Evolutionary conservation across 1,140 invertebrate species (phyloP).

Genomic region (Caenorhabditis tropicalis): DNA sequence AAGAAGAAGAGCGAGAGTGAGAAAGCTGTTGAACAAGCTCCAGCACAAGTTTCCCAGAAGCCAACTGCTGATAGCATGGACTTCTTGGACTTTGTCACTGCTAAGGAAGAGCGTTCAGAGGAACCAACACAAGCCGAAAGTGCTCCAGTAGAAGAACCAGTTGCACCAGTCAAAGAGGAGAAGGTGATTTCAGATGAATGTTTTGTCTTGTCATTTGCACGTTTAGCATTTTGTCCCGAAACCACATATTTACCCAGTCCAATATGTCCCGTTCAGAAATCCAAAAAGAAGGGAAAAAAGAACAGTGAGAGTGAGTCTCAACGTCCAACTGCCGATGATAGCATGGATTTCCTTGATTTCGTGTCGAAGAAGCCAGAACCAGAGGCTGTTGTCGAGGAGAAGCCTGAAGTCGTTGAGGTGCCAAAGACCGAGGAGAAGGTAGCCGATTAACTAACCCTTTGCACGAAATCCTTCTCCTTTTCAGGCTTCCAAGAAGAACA

Average conservation of each 20-base stretch:
- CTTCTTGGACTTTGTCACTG: conserved; percentile 40
- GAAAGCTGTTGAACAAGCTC: neutral
- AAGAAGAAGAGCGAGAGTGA: conserved; percentile 15
- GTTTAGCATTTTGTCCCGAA: neutral
- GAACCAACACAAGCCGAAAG: neutral
- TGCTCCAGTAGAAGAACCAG: neutral
- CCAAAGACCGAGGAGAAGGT: neutral
- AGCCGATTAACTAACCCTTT: neutral
- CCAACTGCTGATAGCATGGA: conserved; percentile 39
- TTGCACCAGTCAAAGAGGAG: neutral
- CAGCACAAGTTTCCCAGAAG: neutral
- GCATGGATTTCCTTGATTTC: conserved; percentile 37
- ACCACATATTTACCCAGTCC: neutral
- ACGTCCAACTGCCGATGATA: conserved; percentile 5
- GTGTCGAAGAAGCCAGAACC: neutral
- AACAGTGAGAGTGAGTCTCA: neutral
- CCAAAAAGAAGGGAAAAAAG: neutral
- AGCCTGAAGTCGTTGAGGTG: neutral
- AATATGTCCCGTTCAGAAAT: conserved; percentile 22
- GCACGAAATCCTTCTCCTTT: neutral
- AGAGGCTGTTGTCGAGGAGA: neutral
- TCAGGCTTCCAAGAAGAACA: conserved; percentile 5
- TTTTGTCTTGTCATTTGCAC: neutral
- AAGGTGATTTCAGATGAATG: conserved; percentile 36
- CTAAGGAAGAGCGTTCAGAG: conserved; percentile 1